A percentile compares a stretch with the other conserved stretches of the same genome.
Evolutionary conservation across 2,888 invertebrate species (phyloP).

Genomic region (Apeira syringaria): DNA sequence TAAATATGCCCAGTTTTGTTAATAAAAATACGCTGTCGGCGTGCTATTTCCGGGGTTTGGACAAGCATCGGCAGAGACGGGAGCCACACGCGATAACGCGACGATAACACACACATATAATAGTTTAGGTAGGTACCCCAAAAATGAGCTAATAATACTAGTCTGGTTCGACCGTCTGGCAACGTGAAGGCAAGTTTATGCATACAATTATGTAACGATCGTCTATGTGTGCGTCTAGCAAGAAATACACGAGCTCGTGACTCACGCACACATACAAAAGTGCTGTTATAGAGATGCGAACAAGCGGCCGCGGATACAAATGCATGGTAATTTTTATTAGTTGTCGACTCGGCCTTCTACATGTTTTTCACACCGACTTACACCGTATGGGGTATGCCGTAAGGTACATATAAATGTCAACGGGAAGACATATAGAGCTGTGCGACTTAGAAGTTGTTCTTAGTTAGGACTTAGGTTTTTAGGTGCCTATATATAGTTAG

Average conservation of each 20-base stretch:
- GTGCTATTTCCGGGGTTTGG: conserved; percentile 21
- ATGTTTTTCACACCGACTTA: too few relatives aligned
- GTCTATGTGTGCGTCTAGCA: conserved; percentile 37
- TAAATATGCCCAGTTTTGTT: too few relatives aligned
- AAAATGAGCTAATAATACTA: conserved; percentile 29
- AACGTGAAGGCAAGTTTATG: conserved; percentile 28
- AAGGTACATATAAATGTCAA: too few relatives aligned
- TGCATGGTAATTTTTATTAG: too few relatives aligned
- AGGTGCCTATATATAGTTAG: too few relatives aligned
- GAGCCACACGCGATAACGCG: conserved; percentile 15
- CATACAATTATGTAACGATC: conserved; percentile 41
- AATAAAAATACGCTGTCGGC: too few relatives aligned
- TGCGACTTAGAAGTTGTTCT: too few relatives aligned
- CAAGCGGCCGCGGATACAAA: conserved; percentile 39
- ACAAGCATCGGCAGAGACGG: conserved; percentile 13
- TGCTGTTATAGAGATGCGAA: conserved; percentile 44
- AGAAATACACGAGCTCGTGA: conserved; percentile 48
- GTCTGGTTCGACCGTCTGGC: conserved; percentile 28
- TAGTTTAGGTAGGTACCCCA: conserved; percentile 24
- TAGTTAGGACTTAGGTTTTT: too few relatives aligned
- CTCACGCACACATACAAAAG: conserved; percentile 43
- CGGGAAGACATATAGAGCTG: too few relatives aligned
- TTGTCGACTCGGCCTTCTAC: too few relatives aligned
- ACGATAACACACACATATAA: conserved; percentile 19
- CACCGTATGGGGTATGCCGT: too few relatives aligned